Base-by-base conservation (phyloP, 2,888 invertebrate species). In the Agrochola lychnidis region DNA sequence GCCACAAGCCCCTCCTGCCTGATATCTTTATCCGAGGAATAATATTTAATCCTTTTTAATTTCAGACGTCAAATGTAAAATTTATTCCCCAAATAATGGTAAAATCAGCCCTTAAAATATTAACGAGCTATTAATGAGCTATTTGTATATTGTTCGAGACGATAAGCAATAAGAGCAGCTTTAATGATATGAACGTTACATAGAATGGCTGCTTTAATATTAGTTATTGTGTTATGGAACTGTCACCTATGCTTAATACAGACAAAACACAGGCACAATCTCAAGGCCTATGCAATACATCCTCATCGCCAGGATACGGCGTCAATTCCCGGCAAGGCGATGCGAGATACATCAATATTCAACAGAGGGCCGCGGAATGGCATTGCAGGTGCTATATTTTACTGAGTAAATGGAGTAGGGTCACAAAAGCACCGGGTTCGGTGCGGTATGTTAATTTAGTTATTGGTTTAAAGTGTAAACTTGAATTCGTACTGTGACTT, bases 361-460 rank as follows among this genome's bases (percentile, higher is more conserved):
- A 87, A 71, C 79, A 67, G 80, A 83, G 78, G 86, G 82, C 81
- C 83, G 78, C 84, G 87, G 84, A 91, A 91, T 92, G 88, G 90
- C 90, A 83, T 84, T 93, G 93, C 93, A 92, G 92, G 91, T 91
- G 91, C 89, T 89, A 91, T 92, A 92, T 92, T 91, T 93, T 91
- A 93, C 89, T 84, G 86, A 84, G 84, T 82, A 89, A 87, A 88
- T 88, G 86, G 82, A 71, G 76, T 69, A n/a, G 63, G 85, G 90
- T 87, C 81, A 76, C n/a, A 63, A 78, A 85, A 81, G 48, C 42
- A 36, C 78, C 68, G 73, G 9, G 1, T 12, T 12, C 25, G 30
- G 51, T 40, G 36, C 22, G n/a, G 2, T n/a, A 14, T 57, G 25
- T 22, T 63, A 57, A 74, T 79, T 42, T 51, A 51, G 56, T 62